Evolutionary conservation across 2,113 vertebrate species (phyloP).

Genomic region (Prinia subflava): DNA sequence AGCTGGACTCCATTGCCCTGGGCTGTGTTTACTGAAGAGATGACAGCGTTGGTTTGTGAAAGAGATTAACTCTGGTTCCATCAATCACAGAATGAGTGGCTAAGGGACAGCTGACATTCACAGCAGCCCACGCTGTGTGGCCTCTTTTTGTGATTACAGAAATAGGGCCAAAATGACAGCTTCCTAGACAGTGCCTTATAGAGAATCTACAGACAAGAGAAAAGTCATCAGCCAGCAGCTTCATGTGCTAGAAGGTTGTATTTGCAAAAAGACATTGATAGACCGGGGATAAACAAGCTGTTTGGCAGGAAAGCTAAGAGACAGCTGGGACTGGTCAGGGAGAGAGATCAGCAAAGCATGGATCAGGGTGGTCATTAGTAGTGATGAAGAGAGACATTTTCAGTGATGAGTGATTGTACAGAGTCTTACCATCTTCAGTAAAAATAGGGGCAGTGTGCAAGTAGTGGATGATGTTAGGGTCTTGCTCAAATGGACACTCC

Average conservation of each 20-base stretch:
- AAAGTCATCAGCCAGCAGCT: neutral
- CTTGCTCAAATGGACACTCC: conserved; percentile 80
- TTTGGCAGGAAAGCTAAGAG: neutral
- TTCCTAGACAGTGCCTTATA: neutral
- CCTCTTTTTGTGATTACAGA: neutral
- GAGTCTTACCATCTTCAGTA: conserved; percentile 77
- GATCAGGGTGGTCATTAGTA: neutral
- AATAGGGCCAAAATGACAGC: neutral
- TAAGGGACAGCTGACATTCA: conserved; percentile 41
- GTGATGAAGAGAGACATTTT: neutral
- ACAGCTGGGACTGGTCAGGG: neutral
- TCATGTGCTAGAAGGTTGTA: neutral
- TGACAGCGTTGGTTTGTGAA: neutral
- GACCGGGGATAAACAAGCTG: neutral
- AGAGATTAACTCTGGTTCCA: conserved; percentile 8
- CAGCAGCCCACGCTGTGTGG: neutral
- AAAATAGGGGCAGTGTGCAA: conserved; percentile 78
- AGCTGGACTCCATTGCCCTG: neutral
- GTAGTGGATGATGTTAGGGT: conserved; percentile 77
- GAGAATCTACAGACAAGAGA: neutral
- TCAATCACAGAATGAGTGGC: neutral
- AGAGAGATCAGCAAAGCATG: neutral
- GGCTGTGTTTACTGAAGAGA: neutral
- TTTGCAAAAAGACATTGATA: neutral
- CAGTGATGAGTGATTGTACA: neutral